These are phyloP conservation scores for Asarcornis scutulata DNA, from an alignment of 2,113 vertebrate species.

Conservation along the genomic window DNA sequence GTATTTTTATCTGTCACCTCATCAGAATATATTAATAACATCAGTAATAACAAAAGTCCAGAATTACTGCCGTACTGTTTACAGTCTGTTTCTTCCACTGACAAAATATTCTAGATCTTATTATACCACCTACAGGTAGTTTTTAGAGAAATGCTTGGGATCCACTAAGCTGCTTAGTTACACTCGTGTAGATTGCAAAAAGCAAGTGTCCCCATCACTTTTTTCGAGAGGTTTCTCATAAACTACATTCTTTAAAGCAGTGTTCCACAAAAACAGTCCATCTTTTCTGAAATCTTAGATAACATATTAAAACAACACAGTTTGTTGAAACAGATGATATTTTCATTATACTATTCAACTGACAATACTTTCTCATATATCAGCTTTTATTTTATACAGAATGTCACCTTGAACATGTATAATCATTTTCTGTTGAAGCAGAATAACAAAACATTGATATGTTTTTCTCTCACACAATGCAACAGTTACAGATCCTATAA, in stretches of 20 bases:
- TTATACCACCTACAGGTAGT: conserved; percentile 69
- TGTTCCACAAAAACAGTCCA: not conserved
- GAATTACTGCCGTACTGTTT: not conserved
- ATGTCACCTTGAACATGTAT: not conserved
- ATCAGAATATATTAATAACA: not conserved
- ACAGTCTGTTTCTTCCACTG: not conserved
- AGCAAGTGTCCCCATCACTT: rapidly evolving
- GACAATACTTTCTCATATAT: not conserved
- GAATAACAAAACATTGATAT: not conserved
- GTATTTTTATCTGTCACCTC: not conserved
- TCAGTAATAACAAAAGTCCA: not conserved
- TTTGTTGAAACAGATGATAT: not conserved
- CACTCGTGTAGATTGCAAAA: not conserved
- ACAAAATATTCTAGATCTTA: conserved; percentile 56
- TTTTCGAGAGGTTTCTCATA: not conserved
- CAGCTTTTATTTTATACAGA: not conserved
- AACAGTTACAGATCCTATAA: conserved; percentile 10
- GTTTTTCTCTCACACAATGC: not conserved
- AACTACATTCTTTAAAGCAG: not conserved
- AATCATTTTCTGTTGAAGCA: conserved; percentile 3
- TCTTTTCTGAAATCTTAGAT: not conserved
- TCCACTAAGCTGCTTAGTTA: not conserved
- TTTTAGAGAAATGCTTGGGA: conserved; percentile 31
- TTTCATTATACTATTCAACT: not conserved
- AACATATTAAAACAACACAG: not conserved